phyloP scores from a whole-genome alignment of 1,140 invertebrate genomes.

The Brachystomella parvula region DNA sequence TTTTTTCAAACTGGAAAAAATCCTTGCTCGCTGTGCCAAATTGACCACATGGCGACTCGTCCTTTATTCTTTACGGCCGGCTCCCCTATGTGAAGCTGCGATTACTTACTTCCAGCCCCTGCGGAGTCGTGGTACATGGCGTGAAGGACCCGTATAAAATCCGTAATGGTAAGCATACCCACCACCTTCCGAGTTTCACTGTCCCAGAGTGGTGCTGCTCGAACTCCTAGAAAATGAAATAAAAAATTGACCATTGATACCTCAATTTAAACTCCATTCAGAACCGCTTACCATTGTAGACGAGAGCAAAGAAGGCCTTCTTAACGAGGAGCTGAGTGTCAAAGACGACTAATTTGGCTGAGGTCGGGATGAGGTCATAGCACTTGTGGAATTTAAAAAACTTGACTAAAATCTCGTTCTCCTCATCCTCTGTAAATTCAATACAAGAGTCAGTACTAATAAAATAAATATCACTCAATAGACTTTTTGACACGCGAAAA shows the following conservation, averaged over 20 bases:
- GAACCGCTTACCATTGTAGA: slow-evolving; percentile 80
- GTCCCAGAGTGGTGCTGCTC: slow-evolving; percentile 97
- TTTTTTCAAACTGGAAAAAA: no score
- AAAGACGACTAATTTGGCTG: slow-evolving; percentile 97
- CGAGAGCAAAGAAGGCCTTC: slow-evolving; percentile 97
- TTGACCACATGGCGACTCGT: no score
- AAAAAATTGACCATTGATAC: slow-evolving; percentile 3
- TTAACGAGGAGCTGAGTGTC: slow-evolving; percentile 98
- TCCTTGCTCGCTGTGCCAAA: no score
- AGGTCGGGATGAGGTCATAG: slow-evolving; percentile 98
- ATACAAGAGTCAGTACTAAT: slow-evolving; percentile 23
- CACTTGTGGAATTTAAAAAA: slow-evolving; percentile 99
- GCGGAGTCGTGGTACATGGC: slow-evolving; percentile 86
- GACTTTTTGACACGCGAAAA: slow-evolving; percentile 21
- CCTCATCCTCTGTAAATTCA: slow-evolving; percentile 81
- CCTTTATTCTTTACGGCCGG: neutral
- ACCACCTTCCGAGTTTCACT: slow-evolving; percentile 80
- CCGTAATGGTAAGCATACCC: slow-evolving; percentile 98
- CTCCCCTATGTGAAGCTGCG: neutral
- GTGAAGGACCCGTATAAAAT: slow-evolving; percentile 97
- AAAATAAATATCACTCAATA: slow-evolving; percentile 16
- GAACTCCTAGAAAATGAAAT: slow-evolving; percentile 57
- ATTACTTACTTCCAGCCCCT: slow-evolving; percentile 16
- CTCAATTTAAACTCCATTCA: neutral
- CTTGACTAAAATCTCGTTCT: slow-evolving; percentile 92